Conservation (phyloP, 2,113 vertebrate species). For the Xiphophorus hellerii region DNA sequence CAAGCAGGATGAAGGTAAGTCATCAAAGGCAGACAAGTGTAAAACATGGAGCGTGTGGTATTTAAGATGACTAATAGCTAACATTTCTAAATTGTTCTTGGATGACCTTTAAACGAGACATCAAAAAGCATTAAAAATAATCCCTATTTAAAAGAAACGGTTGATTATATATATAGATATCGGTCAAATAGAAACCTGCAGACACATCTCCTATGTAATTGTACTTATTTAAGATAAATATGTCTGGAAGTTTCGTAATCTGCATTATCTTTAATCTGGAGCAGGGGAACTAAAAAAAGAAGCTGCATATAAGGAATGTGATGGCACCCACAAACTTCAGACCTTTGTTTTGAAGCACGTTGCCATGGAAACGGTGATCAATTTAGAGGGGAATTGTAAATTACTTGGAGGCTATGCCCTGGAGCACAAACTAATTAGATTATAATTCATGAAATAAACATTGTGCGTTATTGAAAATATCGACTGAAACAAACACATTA, state of each 20-base stretch:
- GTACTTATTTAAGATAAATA: neutral
- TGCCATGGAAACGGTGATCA: neutral
- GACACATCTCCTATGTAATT: neutral
- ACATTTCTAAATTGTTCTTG: neutral
- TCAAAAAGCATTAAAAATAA: too few relatives aligned
- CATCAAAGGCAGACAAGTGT: constrained; percentile 23
- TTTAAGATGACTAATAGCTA: neutral
- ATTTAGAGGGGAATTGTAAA: neutral
- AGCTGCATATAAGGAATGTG: neutral
- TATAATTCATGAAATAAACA: neutral
- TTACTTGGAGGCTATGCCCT: neutral
- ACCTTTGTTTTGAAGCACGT: neutral
- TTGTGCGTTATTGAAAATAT: neutral
- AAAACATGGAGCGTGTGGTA: neutral
- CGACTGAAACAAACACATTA: constrained; percentile 1
- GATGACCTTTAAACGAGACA: neutral
- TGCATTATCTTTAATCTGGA: neutral
- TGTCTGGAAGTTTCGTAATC: too few relatives aligned
- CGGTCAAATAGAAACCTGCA: too few relatives aligned
- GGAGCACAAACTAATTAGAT: constrained; percentile 2
- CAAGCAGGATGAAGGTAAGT: constrained; percentile 94
- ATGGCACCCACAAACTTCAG: neutral
- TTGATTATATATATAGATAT: too few relatives aligned
- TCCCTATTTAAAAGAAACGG: too few relatives aligned
- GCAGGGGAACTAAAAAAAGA: neutral